Conservation (phyloP, 2,797 vertebrate species). For the Hylomyscus alleni region DNA sequence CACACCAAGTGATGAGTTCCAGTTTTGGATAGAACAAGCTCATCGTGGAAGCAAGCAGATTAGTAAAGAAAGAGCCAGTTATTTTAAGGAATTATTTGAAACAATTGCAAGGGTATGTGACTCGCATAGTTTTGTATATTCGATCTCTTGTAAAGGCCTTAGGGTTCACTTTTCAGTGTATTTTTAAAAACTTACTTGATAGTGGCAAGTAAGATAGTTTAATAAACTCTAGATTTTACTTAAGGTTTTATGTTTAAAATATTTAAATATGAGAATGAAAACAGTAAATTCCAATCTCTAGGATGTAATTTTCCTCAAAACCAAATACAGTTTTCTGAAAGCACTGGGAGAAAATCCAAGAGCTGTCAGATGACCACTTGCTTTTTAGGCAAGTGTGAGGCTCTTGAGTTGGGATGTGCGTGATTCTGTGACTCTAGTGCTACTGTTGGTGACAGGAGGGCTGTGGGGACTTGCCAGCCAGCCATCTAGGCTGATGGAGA, state of each 20-base stretch:
- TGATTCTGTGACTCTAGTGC: fast-evolving
- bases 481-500: not conserved
- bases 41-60: slow-evolving; percentile 91
- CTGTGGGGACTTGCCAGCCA: too few species aligned
- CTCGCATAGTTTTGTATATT: slow-evolving; percentile 48
- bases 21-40: slow-evolving; percentile 95
- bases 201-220: slow-evolving; percentile 31
- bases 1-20: slow-evolving; percentile 96
- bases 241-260: slow-evolving; percentile 23
- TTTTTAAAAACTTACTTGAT: slow-evolving; percentile 56
- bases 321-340: slow-evolving; percentile 24
- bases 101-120: slow-evolving; percentile 93
- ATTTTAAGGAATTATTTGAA: slow-evolving; percentile 95
- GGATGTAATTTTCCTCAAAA: slow-evolving; percentile 40
- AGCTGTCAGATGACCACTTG: too few species aligned
- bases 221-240: not conserved
- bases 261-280: slow-evolving; percentile 53
- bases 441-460: too few species aligned
- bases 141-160: slow-evolving; percentile 42
- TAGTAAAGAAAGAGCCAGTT: slow-evolving; percentile 92
- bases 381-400: not conserved
- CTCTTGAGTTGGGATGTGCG: not conserved
- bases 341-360: not conserved
- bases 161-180: not conserved
- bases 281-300: slow-evolving; percentile 21